Evolutionary conservation across 2,888 invertebrate species (phyloP).

Genomic region (Mythimna ferrago): DNA sequence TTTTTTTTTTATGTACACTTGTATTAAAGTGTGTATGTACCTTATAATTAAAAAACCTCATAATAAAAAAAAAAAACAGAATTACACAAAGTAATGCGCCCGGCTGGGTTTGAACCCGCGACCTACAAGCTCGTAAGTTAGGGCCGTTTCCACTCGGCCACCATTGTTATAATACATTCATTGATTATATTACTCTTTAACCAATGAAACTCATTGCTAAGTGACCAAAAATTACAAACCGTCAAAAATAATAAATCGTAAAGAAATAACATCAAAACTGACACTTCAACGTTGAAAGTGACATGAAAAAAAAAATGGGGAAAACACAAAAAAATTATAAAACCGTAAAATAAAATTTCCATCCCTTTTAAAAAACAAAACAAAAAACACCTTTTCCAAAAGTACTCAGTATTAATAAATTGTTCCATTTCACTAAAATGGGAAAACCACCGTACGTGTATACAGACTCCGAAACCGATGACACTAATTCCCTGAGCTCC

Average conservation of each 20-base stretch:
- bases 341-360: constrained; percentile 29
- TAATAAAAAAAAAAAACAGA: too few species aligned
- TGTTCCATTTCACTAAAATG: constrained; percentile 64
- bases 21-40: too few species aligned
- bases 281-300: constrained; percentile 9
- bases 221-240: background rate
- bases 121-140: too few species aligned
- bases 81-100: too few species aligned
- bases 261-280: background rate
- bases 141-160: too few species aligned
- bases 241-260: background rate
- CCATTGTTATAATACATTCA: too few species aligned
- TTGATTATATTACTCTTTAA: too few species aligned
- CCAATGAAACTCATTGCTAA: background rate
- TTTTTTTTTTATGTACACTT: too few species aligned
- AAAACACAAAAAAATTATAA: constrained; percentile 18
- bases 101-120: too few species aligned
- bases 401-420: background rate
- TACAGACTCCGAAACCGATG: constrained; percentile 77
- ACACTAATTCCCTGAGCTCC: constrained; percentile 71
- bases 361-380: background rate
- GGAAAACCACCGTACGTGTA: constrained; percentile 73
- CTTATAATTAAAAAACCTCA: too few species aligned
- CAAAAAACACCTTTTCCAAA: background rate
- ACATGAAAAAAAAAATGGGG: constrained; percentile 19